A percentile compares a stretch with the other conserved stretches of the same genome.
These are phyloP conservation scores for Geophilus truncorum DNA, from an alignment of 2,888 invertebrate species.

Conservation along the genomic window DNA sequence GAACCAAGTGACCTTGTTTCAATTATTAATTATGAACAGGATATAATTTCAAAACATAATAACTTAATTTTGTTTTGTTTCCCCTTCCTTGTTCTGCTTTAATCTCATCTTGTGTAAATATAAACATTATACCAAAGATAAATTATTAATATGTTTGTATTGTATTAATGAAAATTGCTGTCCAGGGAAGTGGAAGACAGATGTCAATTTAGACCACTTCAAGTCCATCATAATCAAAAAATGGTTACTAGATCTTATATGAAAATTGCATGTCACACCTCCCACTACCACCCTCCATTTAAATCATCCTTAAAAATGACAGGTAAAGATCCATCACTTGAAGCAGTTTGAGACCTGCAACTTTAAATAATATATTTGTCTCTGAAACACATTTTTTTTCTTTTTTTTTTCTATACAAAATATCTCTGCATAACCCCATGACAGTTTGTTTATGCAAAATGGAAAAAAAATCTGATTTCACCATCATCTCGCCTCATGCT, in stretches of 20 bases:
- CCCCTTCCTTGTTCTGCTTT: not conserved
- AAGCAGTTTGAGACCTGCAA: not conserved
- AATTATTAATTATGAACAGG: not conserved
- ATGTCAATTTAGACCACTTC: too few species aligned
- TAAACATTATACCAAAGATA: not conserved
- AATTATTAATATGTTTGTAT: not conserved
- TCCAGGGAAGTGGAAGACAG: too few species aligned
- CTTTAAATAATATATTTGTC: too few species aligned
- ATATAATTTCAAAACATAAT: not conserved
- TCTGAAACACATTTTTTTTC: too few species aligned
- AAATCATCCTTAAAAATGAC: not conserved
- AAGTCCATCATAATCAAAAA: not conserved
- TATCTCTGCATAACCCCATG: too few species aligned
- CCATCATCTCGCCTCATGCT: too few species aligned
- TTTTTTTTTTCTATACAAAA: too few species aligned
- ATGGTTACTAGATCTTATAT: not conserved
- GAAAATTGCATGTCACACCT: not conserved
- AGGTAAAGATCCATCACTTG: not conserved
- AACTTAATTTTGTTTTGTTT: not conserved
- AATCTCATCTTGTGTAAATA: not conserved
- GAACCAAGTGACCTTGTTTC: slow-evolving; percentile 1
- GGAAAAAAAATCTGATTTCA: too few species aligned
- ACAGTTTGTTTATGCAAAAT: too few species aligned
- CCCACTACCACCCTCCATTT: not conserved
- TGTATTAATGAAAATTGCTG: not conserved